These are phyloP conservation scores for Cepaea hortensis DNA, from an alignment of 2,888 invertebrate genomes.

Conservation along the genomic window DNA sequence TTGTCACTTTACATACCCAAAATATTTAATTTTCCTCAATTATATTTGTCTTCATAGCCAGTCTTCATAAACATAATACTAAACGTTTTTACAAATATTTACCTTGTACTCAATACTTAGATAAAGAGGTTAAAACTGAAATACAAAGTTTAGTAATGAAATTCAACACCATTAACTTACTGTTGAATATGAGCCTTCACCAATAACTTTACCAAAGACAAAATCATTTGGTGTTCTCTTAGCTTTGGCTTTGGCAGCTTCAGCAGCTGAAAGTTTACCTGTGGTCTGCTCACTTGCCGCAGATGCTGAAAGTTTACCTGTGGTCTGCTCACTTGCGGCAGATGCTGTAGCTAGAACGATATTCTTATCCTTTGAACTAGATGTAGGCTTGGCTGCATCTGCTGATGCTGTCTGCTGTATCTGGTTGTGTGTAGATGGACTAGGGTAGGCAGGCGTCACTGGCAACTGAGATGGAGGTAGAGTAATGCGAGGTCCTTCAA, in stretches of 20 bases:
- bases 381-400: background rate
- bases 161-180: slow-evolving; percentile 78
- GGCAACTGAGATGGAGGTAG: slow-evolving; percentile 40
- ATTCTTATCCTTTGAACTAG: background rate
- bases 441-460: slow-evolving; percentile 6
- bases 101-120: no score
- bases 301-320: background rate
- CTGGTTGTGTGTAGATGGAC: background rate
- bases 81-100: no score
- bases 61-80: no score
- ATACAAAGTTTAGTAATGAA: no score
- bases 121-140: no score
- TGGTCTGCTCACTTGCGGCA: background rate
- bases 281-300: background rate
- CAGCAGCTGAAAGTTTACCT: background rate
- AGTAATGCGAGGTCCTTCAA: slow-evolving; percentile 46
- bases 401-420: background rate
- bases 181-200: slow-evolving; percentile 97
- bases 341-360: background rate
- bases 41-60: no score
- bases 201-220: slow-evolving; percentile 94
- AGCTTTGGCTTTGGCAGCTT: slow-evolving; percentile 23
- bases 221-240: slow-evolving; percentile 91
- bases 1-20: no score
- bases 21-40: no score